phyloP scores from a whole-genome alignment of 2,888 invertebrate genomes.

The Drosophila bunnanda region DNA sequence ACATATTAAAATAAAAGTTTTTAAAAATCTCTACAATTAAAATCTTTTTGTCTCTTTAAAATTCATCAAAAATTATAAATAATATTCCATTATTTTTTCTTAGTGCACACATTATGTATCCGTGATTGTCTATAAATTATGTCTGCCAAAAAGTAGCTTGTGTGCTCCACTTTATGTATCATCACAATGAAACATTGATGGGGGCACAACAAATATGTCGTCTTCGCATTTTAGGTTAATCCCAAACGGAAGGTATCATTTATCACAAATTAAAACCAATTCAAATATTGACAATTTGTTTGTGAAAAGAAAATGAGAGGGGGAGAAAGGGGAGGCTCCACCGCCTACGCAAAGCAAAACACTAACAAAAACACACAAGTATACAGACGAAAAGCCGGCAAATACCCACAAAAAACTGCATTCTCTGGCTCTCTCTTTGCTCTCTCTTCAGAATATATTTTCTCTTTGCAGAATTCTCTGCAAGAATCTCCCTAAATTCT shows the following conservation, averaged over 20 bases:
- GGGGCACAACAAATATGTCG: slow-evolving; percentile 22
- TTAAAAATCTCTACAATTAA: too few species aligned
- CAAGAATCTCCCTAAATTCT: not conserved
- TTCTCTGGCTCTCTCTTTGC: not conserved
- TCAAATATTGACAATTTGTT: slow-evolving; percentile 57
- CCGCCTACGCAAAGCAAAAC: slow-evolving; percentile 25
- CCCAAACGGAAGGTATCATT: slow-evolving; percentile 58
- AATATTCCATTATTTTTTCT: not conserved
- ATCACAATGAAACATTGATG: slow-evolving; percentile 25
- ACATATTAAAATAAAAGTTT: too few species aligned
- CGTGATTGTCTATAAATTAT: slow-evolving; percentile 53
- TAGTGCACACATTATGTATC: slow-evolving; percentile 15
- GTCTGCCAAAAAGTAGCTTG: slow-evolving; percentile 54
- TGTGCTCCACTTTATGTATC: slow-evolving; percentile 62
- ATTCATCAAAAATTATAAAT: not conserved
- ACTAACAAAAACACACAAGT: slow-evolving; percentile 12
- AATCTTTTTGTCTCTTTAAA: not conserved
- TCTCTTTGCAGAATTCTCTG: not conserved
- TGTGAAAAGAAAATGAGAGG: slow-evolving; percentile 9
- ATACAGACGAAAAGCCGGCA: slow-evolving; percentile 20
- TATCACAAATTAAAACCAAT: slow-evolving; percentile 57
- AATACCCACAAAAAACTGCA: slow-evolving; percentile 22
- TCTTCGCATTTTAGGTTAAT: slow-evolving; percentile 40
- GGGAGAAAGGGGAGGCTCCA: slow-evolving; percentile 1
- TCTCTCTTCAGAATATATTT: not conserved